Conservation (phyloP, 2,113 vertebrate genomes). For the Emydocephalus ijimae region DNA sequence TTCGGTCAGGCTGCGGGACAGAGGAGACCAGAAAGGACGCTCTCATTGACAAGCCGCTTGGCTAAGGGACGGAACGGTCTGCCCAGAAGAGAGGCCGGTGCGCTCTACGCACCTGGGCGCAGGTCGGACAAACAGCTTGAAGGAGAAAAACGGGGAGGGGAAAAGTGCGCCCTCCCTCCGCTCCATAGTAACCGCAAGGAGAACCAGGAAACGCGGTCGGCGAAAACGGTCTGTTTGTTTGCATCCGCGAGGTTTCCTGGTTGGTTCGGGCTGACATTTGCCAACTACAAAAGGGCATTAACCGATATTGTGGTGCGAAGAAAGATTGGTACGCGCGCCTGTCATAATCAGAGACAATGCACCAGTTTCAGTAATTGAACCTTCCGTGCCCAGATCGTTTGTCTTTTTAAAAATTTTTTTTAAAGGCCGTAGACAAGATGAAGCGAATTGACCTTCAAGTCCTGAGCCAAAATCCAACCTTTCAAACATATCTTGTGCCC, state of each 20-base stretch:
- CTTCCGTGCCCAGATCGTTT: background rate
- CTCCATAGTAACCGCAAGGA: background rate
- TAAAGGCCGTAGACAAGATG: background rate
- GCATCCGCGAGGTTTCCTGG: background rate
- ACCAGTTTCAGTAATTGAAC: background rate
- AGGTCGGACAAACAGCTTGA: background rate
- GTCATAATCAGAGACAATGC: background rate
- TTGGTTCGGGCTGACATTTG: background rate
- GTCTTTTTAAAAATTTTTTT: background rate
- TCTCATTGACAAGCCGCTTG: background rate
- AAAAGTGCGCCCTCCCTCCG: background rate
- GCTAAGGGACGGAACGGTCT: background rate
- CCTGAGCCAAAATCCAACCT: background rate
- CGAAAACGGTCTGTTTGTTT: background rate
- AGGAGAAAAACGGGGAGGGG: background rate
- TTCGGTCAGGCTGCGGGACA: background rate
- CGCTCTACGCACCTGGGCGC: background rate
- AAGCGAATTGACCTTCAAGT: background rate
- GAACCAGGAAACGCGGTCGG: background rate
- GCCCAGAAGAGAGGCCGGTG: background rate
- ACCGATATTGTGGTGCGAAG: background rate
- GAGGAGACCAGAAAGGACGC: background rate
- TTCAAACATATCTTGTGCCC: background rate
- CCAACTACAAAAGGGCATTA: background rate
- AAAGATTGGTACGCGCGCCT: background rate